Percentiles rank a stretch among this genome's conserved stretches.
These are phyloP conservation scores for Aurelia coerulea DNA, from an alignment of 30 jellyfish, hydroid and myxozoan species.

Conservation along the genomic window DNA sequence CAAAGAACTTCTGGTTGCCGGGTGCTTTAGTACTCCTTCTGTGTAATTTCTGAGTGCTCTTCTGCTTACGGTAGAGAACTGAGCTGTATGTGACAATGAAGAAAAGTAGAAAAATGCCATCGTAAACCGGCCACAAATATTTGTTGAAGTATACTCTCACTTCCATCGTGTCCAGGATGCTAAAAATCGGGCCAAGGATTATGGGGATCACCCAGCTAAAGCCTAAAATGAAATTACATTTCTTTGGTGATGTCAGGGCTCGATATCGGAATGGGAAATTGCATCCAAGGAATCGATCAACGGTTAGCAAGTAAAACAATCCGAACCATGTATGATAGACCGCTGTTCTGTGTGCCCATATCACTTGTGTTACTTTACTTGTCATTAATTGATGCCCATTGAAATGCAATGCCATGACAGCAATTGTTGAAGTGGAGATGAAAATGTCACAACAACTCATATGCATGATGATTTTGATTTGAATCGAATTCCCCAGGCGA, in stretches of 20 bases:
- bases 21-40: not conserved
- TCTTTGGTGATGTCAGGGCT: not conserved
- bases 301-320: constrained; percentile 19
- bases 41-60: not conserved
- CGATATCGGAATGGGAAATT: constrained; percentile 23
- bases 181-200: not conserved
- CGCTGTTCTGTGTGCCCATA: constrained; percentile 4
- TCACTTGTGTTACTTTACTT: not conserved
- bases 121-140: constrained; percentile 29
- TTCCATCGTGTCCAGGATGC: not conserved
- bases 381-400: not conserved
- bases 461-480: not conserved
- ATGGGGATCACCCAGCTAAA: not conserved
- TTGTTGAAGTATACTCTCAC: not conserved
- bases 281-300: constrained; percentile 24
- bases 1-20: constrained; percentile 5
- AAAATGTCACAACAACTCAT: not conserved
- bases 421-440: not conserved
- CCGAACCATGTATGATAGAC: constrained; percentile 8
- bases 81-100: constrained; percentile 3
- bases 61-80: not conserved
- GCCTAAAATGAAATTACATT: not conserved
- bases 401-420: not conserved
- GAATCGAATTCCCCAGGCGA: not conserved
- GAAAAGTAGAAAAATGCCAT: not conserved